Percentiles rank a stretch among this genome's conserved stretches.
These are phyloP conservation scores for Dufourea novaeangliae DNA, from an alignment of 1,140 invertebrate species.

Conservation along the genomic window DNA sequence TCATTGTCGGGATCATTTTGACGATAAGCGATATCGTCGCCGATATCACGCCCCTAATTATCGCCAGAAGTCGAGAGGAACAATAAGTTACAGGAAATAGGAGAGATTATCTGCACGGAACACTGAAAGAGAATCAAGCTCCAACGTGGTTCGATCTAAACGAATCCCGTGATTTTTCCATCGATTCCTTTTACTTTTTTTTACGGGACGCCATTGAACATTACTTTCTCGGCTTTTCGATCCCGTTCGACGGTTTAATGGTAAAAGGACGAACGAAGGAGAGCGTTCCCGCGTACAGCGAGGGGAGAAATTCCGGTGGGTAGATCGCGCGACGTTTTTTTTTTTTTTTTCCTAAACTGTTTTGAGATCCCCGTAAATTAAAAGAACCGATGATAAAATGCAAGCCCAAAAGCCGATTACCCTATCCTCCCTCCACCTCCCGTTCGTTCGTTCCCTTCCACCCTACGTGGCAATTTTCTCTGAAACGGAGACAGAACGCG, in stretches of 20 bases:
- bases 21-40: slow-evolving; percentile 3
- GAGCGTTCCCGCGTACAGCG: not conserved
- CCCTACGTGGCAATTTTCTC: slow-evolving; percentile 50
- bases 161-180: too few relatives aligned
- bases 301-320: not conserved
- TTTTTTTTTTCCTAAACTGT: slow-evolving; percentile 36
- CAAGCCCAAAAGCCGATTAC: slow-evolving; percentile 56
- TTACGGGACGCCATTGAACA: too few relatives aligned
- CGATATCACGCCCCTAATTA: slow-evolving; percentile 6
- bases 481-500: not conserved
- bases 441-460: slow-evolving; percentile 26
- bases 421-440: not conserved
- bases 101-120: not conserved
- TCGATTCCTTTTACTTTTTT: too few relatives aligned
- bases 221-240: not conserved
- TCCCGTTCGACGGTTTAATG: not conserved
- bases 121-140: not conserved
- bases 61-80: not conserved
- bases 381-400: slow-evolving; percentile 59
- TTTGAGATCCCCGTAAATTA: slow-evolving; percentile 53
- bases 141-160: not conserved
- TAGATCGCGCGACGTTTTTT: not conserved
- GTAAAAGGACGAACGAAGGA: not conserved
- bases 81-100: slow-evolving; percentile 1
- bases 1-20: slow-evolving; percentile 2